Evolutionary conservation across 1,140 invertebrate species (phyloP).

Genomic region (Drosophila bipectinata): DNA sequence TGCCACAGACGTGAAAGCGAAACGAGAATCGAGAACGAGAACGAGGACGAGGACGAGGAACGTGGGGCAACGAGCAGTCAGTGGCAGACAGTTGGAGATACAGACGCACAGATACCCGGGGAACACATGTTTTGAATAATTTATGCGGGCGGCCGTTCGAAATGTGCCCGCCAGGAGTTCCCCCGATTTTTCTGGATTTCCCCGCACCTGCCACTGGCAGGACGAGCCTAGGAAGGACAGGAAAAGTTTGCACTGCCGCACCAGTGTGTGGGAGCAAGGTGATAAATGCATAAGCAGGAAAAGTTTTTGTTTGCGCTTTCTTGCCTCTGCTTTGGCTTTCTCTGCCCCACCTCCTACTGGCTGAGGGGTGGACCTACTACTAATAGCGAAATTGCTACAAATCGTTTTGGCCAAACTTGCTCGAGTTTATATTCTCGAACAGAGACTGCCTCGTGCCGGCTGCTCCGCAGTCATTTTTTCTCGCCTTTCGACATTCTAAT

Average conservation of each 20-base stretch:
- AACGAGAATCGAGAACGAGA: background rate
- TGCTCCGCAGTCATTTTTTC: conserved; percentile 49
- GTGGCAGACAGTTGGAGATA: conserved; percentile 49
- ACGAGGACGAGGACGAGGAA: background rate
- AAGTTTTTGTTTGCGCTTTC: conserved; percentile 63
- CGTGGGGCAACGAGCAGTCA: conserved; percentile 47
- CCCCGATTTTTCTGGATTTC: conserved; percentile 6
- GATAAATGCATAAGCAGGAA: conserved; percentile 81
- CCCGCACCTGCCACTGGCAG: background rate
- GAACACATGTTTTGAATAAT: conserved; percentile 83
- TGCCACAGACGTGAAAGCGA: conserved; percentile 9
- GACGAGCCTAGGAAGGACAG: conserved; percentile 42
- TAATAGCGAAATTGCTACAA: conserved; percentile 83
- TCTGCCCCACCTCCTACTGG: background rate
- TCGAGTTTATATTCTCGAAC: conserved; percentile 67
- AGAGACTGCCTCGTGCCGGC: conserved; percentile 12
- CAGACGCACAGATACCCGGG: conserved; percentile 51
- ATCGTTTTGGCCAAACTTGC: conserved; percentile 80
- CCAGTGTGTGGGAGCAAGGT: conserved; percentile 44
- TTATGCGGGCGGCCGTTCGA: conserved; percentile 75
- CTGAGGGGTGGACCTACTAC: conserved; percentile 38
- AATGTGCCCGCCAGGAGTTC: conserved; percentile 78
- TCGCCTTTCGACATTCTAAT: conserved; percentile 76
- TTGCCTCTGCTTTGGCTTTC: conserved; percentile 37
- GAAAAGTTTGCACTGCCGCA: conserved; percentile 64